These are phyloP conservation scores for Paramisgurnus dabryanus DNA, from an alignment of 2,113 vertebrate species.

Conservation along the genomic window DNA sequence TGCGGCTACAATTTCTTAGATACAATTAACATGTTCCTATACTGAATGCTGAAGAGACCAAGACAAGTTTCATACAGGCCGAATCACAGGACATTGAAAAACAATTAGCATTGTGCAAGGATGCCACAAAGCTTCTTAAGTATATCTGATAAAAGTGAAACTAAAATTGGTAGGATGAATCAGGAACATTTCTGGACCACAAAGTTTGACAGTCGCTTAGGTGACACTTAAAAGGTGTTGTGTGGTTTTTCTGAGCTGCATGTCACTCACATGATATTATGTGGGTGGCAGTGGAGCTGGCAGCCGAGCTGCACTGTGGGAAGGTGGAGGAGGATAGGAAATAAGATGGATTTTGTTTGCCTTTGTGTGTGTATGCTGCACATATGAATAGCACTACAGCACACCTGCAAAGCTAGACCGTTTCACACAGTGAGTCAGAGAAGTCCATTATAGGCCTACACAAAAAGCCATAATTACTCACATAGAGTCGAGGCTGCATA, in stretches of 20 bases:
- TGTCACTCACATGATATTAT: conserved; percentile 17
- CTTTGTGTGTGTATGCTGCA: conserved; percentile 17
- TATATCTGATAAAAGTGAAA: neutral
- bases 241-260: conserved; percentile 6
- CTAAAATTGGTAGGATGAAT: too few relatives aligned
- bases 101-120: neutral
- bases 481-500: conserved; percentile 33
- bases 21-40: too few relatives aligned
- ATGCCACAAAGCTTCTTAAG: neutral
- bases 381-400: conserved; percentile 46
- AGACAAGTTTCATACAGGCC: too few relatives aligned
- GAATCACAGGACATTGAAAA: too few relatives aligned
- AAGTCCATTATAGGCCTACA: conserved; percentile 36
- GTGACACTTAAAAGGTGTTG: conserved; percentile 29
- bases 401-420: conserved; percentile 43
- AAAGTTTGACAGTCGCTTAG: conserved; percentile 39
- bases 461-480: conserved; percentile 55
- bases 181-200: conserved; percentile 30
- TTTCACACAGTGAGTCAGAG: conserved; percentile 49
- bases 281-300: conserved; percentile 41
- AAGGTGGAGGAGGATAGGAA: conserved; percentile 27
- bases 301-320: conserved; percentile 34
- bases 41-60: too few relatives aligned
- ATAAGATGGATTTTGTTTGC: conserved; percentile 39
- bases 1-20: neutral